These are phyloP conservation scores for Mus spretus DNA, from an alignment of 2,797 vertebrate species.

Conservation along the genomic window DNA sequence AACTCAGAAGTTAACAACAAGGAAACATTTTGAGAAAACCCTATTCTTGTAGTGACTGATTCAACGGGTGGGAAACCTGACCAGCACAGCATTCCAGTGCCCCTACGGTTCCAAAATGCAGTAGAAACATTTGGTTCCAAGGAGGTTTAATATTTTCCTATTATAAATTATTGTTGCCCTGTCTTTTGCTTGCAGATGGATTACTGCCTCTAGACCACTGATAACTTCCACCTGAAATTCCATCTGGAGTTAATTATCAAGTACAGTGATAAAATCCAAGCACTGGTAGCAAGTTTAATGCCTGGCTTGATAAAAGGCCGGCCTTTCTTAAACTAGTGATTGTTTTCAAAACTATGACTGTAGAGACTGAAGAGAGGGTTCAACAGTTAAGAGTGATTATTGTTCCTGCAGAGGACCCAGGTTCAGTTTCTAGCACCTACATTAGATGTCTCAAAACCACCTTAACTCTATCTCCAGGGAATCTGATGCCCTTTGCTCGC, in stretches of 20 bases:
- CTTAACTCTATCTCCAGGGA: background rate
- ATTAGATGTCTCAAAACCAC: background rate
- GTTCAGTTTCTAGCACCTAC: background rate
- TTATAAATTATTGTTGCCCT: background rate
- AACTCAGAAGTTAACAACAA: background rate
- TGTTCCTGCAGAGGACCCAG: background rate
- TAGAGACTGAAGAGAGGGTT: background rate
- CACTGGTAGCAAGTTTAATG: background rate
- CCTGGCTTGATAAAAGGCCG: background rate
- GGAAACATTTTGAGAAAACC: background rate
- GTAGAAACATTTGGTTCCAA: background rate
- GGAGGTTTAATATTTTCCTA: background rate
- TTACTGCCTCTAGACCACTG: background rate
- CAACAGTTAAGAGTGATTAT: background rate
- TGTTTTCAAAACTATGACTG: background rate
- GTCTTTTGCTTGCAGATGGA: background rate
- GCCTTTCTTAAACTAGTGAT: background rate
- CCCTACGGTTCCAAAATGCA: background rate
- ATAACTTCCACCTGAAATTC: background rate
- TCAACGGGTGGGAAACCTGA: background rate
- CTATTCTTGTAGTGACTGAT: background rate
- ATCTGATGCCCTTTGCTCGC: background rate
- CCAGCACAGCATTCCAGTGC: background rate
- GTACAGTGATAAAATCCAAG: background rate
- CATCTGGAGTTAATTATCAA: background rate